Percentiles rank a stretch among this genome's conserved stretches.
Conservation (phyloP, 2,797 vertebrate genomes). For the Cryptoblepharus egeriae region DNA sequence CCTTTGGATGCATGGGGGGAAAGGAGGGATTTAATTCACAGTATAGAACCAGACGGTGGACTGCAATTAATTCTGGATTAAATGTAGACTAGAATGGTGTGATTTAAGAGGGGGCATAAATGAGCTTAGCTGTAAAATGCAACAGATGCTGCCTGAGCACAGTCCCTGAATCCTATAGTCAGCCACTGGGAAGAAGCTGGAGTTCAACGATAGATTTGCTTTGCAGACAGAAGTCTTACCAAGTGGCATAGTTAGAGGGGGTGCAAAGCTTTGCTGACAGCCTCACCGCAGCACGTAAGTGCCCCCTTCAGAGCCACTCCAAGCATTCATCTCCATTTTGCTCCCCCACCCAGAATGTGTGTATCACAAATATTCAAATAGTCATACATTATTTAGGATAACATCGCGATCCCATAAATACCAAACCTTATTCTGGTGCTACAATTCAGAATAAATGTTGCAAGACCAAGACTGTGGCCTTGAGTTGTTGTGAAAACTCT, state of each 20-base stretch:
- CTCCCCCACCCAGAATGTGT: no score
- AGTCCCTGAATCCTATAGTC: neutral
- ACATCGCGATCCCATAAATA: neutral
- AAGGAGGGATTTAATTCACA: neutral
- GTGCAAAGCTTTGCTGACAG: no score
- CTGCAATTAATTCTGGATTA: neutral
- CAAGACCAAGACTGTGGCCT: neutral
- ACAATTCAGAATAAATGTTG: neutral
- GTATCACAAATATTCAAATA: neutral
- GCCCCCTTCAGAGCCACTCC: no score
- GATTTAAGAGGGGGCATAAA: neutral
- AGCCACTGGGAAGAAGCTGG: neutral
- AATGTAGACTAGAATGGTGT: neutral
- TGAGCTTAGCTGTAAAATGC: neutral
- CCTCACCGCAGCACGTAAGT: no score
- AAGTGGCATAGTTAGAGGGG: no score
- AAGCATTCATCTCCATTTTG: no score
- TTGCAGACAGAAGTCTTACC: no score
- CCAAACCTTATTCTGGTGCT: neutral
- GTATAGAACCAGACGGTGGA: neutral
- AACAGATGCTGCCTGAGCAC: neutral
- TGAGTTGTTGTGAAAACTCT: neutral
- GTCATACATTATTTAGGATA: neutral
- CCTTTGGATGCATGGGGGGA: neutral
- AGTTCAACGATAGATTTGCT: no score